phyloP scores from a whole-genome alignment of 2,113 vertebrate species.

The Chloropsis hardwickii region DNA sequence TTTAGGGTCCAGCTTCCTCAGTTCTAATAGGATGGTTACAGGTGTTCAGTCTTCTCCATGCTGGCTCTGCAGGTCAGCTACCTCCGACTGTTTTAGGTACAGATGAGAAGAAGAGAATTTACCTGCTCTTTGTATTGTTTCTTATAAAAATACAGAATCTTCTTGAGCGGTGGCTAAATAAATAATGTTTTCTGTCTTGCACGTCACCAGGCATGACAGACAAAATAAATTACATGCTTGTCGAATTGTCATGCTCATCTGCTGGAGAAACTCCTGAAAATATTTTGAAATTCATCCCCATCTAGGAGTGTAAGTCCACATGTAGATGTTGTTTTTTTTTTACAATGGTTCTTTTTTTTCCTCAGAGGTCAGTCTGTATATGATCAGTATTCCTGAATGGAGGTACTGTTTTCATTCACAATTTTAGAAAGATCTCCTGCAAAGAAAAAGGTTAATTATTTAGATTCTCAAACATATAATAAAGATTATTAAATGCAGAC shows the following conservation, averaged over 20 bases:
- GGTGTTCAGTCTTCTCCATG: background rate
- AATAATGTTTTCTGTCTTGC: background rate
- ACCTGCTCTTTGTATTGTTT: background rate
- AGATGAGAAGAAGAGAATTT: background rate
- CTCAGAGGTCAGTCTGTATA: background rate
- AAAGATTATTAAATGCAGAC: background rate
- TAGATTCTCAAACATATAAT: background rate
- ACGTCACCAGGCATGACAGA: background rate
- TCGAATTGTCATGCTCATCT: background rate
- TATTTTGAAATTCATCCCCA: background rate
- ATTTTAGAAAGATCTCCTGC: background rate
- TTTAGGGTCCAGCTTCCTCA: background rate
- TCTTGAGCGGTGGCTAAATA: background rate
- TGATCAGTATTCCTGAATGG: background rate
- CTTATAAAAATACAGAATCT: background rate
- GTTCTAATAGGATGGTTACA: background rate
- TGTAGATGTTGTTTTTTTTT: rapidly evolving
- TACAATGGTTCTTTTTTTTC: background rate
- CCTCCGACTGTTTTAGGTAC: background rate
- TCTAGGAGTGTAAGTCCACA: background rate
- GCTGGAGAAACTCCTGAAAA: background rate
- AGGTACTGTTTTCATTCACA: background rate
- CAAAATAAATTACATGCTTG: background rate
- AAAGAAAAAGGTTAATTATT: background rate
- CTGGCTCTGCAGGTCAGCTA: background rate